Percentiles rank a stretch among this genome's conserved stretches.
phyloP scores from a whole-genome alignment of 2,888 invertebrate genomes.

The Spialia ferax region DNA sequence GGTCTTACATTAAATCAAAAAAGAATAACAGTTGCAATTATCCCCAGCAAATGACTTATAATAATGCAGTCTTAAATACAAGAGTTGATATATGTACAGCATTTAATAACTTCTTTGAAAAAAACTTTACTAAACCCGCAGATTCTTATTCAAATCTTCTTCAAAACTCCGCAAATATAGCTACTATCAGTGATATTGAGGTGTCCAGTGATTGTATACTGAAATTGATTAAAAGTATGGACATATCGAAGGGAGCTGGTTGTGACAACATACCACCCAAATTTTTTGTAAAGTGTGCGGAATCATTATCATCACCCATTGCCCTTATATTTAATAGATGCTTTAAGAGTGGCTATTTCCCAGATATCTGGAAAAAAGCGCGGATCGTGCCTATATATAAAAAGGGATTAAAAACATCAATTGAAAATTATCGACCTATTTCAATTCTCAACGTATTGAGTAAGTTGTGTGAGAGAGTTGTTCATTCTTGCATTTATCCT shows the following conservation, averaged over 20 bases:
- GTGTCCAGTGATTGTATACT: not conserved
- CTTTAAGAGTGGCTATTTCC: not conserved
- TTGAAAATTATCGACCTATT: not conserved
- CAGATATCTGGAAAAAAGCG: not conserved
- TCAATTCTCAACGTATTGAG: not conserved
- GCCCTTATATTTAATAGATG: conserved; percentile 1
- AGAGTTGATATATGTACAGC: not conserved
- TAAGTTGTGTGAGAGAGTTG: not conserved
- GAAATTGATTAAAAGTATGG: not conserved
- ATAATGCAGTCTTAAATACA: not conserved
- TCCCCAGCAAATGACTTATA: not conserved
- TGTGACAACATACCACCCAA: conserved; percentile 1
- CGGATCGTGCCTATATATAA: conserved; percentile 1
- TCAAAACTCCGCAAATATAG: not conserved
- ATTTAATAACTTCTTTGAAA: conserved; percentile 1
- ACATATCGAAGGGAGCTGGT: not conserved
- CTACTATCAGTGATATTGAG: not conserved
- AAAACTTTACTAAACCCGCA: not conserved
- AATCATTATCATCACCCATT: not conserved
- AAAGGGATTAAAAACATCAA: not conserved
- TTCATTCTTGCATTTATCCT: too few species aligned
- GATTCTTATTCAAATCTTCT: not conserved
- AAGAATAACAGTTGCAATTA: not conserved
- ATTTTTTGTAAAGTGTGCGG: not conserved
- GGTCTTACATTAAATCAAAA: not conserved